A percentile compares a stretch with the other conserved stretches of the same genome.
phyloP scores from a whole-genome alignment of 2,113 vertebrate genomes.

The Nothobranchius kuhntae region DNA sequence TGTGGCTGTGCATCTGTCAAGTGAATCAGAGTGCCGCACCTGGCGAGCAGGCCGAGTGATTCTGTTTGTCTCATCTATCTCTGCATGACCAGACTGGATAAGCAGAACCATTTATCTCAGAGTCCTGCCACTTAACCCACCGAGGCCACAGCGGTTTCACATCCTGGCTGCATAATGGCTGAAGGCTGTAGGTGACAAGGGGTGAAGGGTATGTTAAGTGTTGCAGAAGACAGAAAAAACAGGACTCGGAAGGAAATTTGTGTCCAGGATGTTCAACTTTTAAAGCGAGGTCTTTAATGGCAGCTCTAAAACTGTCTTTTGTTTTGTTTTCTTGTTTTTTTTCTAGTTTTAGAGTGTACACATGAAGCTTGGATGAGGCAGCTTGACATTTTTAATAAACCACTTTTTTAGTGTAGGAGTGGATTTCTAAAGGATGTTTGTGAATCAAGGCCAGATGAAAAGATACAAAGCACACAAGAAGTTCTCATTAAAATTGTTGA shows the following conservation, averaged over 20 bases:
- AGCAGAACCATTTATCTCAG: constrained; percentile 58
- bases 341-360: no score
- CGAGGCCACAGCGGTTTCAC: constrained; percentile 27
- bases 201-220: constrained; percentile 4
- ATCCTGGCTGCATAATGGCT: constrained; percentile 41
- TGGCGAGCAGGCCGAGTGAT: constrained; percentile 49
- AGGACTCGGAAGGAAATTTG: neutral
- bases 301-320: neutral
- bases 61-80: constrained; percentile 66
- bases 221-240: constrained; percentile 4
- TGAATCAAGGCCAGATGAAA: no score
- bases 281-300: neutral
- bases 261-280: neutral
- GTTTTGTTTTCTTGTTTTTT: no score
- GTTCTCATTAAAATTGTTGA: no score
- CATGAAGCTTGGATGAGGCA: no score
- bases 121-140: constrained; percentile 35
- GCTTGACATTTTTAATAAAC: no score
- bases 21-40: constrained; percentile 58
- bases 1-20: constrained; percentile 57
- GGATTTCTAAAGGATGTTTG: no score
- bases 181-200: constrained; percentile 28
- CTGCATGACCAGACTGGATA: constrained; percentile 56
- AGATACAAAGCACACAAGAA: no score
- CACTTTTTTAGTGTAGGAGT: no score